Evolutionary conservation across 1,140 invertebrate genomes (phyloP), one percentile per base, ranked within the genome.

Genomic region (Goniozus legneri): DNA sequence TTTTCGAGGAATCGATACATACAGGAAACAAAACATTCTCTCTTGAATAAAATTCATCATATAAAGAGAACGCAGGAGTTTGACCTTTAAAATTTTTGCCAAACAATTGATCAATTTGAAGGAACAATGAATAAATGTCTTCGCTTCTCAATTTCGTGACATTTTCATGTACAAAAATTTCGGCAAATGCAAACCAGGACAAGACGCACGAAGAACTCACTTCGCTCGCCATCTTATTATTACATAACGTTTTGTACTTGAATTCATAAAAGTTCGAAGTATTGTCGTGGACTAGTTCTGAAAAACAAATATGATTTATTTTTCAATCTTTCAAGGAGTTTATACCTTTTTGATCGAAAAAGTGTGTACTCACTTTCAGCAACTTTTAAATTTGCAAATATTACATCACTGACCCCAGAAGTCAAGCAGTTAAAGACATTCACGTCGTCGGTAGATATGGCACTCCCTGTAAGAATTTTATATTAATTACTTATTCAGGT

Each of bases 401-500:
- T 92, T 1, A 97, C 89, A 65, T 96, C 89, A 18, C 82, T 91
- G 15, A 77, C 78, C 13, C 82, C 84, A 62, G 88, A 84, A n/a
- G 84, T 79, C 7, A 97, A 75, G 65, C 92, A 94, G 51, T 84
- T 76, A 40, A 96, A 80, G 44, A 83, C 30, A 14, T 44, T 44
- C 36, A 8, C 18, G 7, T 8, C 22, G 6, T 14, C 1, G 2
- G 12, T 19, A 34, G 12, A 10, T 43, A 47, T 18, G 33, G 16
- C 8, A 18, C 34, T 27, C 33, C 20, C 8, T 13, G 14, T 43
- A 30, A 20, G 18, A 18, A 31, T 19, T 30, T 36, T 10, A 21
- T 30, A n/a, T 27, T 18, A 12, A 22, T 12, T 36, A 36, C 21
- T 3, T 45, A 3, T 38, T 16, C 12, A 39, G 16, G 30, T 16